Evolutionary conservation across 2,797 vertebrate genomes (phyloP), one percentile per base, ranked within the genome.

Genomic region (Pseudomugil tenellus): DNA sequence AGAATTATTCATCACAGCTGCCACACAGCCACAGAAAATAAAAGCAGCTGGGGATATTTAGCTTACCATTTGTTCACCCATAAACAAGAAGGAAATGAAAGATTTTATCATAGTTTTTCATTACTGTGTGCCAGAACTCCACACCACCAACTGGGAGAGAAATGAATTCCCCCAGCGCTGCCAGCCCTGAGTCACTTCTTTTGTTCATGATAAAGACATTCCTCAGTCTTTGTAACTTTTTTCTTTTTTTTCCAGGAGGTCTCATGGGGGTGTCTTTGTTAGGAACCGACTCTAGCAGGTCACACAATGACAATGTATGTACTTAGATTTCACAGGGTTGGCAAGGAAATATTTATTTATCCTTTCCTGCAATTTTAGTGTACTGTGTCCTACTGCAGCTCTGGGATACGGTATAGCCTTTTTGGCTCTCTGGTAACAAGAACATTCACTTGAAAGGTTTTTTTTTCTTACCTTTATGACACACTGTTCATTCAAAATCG

Each of bases 151-250:
- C 93, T 87, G 94, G 88, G 93, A 89, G 70, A 92, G 91, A 94
- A 93, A 94, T 94, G 86, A 95, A 94, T 91, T 94, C 89, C 80
- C 86, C 77, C 84, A 76, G 90, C 76, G 90, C 91, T 83, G 87
- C 92, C 91, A 92, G 90, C 85, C 86, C 77, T 72, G 82, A 92
- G 86, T 92, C 89, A 93, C 88, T 78, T 79, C 88, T 72, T 94
- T 94, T 95, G 93, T 94, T 91, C 88, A 35, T 57, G 81, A 92
- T 93, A 92, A 94, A 93, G 91, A 91, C 90, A 92, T 93, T 93
- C 89, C 90, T 88, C 76, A 71, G 84, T 91, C 93, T 93, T 92
- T 93, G 89, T 91, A 91, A 88, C 84, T 84, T 84, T 79, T 74
- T 73, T 68, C 63, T 57, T 19, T 37, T 43, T 19, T n/a, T 28